Conservation (phyloP, 2,888 invertebrate species). For the Lasioglossum oenotherae region DNA sequence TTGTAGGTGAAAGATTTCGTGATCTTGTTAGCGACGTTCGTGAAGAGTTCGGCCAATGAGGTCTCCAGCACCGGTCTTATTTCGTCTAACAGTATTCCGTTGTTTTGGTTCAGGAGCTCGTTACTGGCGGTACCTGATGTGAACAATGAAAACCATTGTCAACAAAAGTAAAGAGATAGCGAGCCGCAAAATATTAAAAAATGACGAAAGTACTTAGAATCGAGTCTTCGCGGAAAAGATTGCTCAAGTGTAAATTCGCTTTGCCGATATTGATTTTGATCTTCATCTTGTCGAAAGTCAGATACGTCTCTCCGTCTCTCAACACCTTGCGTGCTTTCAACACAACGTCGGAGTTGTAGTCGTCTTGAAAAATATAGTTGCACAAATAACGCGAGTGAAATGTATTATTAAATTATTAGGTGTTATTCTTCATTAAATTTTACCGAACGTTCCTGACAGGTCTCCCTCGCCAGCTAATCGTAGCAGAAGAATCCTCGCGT, state of each 20-base stretch:
- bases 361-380: slow-evolving; percentile 85
- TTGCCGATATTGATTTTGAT: slow-evolving; percentile 87
- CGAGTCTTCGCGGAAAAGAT: slow-evolving; percentile 89
- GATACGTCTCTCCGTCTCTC: slow-evolving; percentile 86
- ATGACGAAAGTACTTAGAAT: slow-evolving; percentile 85
- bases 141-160: not conserved
- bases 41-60: slow-evolving; percentile 88
- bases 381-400: not conserved
- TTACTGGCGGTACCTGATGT: slow-evolving; percentile 88
- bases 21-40: slow-evolving; percentile 89
- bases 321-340: slow-evolving; percentile 87
- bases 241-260: slow-evolving; percentile 87
- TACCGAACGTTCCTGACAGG: slow-evolving; percentile 89
- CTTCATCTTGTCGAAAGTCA: slow-evolving; percentile 88
- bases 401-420: not conserved
- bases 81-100: slow-evolving; percentile 88
- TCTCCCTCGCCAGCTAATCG: slow-evolving; percentile 88
- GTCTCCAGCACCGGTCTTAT: slow-evolving; percentile 88
- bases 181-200: not conserved
- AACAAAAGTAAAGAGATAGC: not conserved
- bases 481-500: slow-evolving; percentile 88
- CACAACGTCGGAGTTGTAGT: slow-evolving; percentile 88
- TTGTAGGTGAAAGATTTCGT: slow-evolving; percentile 89
- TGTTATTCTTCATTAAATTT: slow-evolving; percentile 80
- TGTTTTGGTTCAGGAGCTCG: slow-evolving; percentile 89